Evolutionary conservation across 2,113 vertebrate species (phyloP), one percentile per base, ranked within the genome.

Genomic region (Irena cyanogastra): DNA sequence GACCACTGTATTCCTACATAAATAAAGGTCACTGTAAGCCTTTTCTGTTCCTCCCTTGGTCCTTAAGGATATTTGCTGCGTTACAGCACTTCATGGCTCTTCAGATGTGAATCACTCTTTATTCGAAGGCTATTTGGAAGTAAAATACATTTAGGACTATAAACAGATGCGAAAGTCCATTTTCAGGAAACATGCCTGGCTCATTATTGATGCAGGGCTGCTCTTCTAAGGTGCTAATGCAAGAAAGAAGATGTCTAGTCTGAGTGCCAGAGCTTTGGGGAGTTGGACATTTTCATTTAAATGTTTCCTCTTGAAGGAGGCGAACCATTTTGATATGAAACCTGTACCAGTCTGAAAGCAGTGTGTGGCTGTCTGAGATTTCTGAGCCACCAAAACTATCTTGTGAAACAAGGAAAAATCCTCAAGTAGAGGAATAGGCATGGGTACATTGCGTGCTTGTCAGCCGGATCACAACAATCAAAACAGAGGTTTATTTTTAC

Each of bases 391-490:
- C 1, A 1, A 50, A 83, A 18, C 22, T 13, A 11, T 47, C 7
- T 53, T 41, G 21, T 49, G 30, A 54, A 81, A 39, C 11, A 41
- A 65, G 44, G 7, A 49, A 75, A 94, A 71, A 50, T 9, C 20
- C 8, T 54, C 31, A 63, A 7, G 16, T 2, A 41, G 53, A n/a
- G 52, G 12, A 30, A 49, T 2, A 68, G 42, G 30, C 2, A 0
- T 6, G 26, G 15, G 9, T 44, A 16, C 17, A 6, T 27, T 27
- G 20, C 3, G 2, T 1, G 0, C n/a, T 28, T 0, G 0, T 61
- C 56, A 79, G 42, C 24, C 11, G 17, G 42, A 50, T 63, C 44
- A 57, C 47, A 76, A 28, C 45, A 44, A 54, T 4, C 11, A 26
- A 37, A 57, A 54, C 13, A 39, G 41, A 39, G 9, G 0, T 1